phyloP scores from a whole-genome alignment of 1,140 invertebrate genomes.

The Drosophila tropicalis region DNA sequence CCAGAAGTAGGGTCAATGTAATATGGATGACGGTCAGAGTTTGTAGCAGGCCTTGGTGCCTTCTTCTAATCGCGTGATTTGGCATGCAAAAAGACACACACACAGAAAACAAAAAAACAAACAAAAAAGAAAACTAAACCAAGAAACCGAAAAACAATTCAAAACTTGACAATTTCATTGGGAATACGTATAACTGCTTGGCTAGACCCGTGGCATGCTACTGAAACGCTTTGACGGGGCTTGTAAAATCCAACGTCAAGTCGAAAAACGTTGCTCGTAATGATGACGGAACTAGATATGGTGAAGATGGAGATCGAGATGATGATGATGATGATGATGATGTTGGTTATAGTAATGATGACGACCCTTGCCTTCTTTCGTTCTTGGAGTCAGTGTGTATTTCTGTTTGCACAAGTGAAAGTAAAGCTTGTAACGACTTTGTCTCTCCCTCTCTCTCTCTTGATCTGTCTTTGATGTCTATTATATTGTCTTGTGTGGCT shows the following conservation, averaged over 20 bases:
- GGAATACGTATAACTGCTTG: conserved; percentile 46
- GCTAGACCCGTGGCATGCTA: conserved; percentile 76
- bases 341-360: background rate
- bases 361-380: conserved; percentile 45
- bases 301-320: background rate
- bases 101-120: background rate
- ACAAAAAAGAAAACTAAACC: conserved; percentile 5
- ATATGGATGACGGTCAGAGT: conserved; percentile 22
- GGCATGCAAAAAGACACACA: conserved; percentile 26
- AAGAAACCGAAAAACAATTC: conserved; percentile 6
- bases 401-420: conserved; percentile 77
- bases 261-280: conserved; percentile 32
- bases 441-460: conserved; percentile 37
- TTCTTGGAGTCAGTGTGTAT: conserved; percentile 44
- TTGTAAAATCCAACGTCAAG: conserved; percentile 36
- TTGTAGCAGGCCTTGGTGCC: conserved; percentile 18
- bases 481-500: conserved; percentile 4
- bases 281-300: conserved; percentile 9
- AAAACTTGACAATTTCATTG: background rate
- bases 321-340: conserved; percentile 16
- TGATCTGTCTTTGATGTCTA: background rate
- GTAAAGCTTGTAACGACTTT: conserved; percentile 66
- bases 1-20: conserved; percentile 41
- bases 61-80: conserved; percentile 23
- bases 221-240: conserved; percentile 55